Evolutionary conservation across 2,113 vertebrate species (phyloP).

Genomic region (Caranx ignobilis): DNA sequence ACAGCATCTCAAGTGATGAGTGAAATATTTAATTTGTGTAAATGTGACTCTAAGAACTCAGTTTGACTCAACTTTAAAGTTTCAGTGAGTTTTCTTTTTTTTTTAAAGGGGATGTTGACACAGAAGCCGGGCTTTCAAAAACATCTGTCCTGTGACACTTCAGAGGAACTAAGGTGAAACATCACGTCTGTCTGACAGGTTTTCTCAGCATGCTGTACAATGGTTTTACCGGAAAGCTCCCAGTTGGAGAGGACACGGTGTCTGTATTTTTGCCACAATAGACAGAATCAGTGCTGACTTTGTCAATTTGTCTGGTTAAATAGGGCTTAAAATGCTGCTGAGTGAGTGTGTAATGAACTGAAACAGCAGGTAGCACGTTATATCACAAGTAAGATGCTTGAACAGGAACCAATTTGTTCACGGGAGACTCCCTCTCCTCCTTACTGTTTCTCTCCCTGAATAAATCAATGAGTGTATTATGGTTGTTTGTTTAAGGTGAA

Average conservation of each 20-base stretch:
- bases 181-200: neutral
- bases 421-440: slow-evolving; percentile 19
- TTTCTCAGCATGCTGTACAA: neutral
- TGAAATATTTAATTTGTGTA: slow-evolving; percentile 46
- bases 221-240: slow-evolving; percentile 8
- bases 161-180: neutral
- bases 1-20: slow-evolving; percentile 26
- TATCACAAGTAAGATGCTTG: slow-evolving; percentile 33
- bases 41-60: slow-evolving; percentile 19
- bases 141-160: neutral
- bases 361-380: slow-evolving; percentile 28
- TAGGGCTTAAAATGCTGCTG: slow-evolving; percentile 40
- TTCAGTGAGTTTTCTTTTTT: neutral
- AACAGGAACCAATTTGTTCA: slow-evolving; percentile 51
- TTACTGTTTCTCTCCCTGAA: slow-evolving; percentile 17
- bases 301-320: slow-evolving; percentile 46
- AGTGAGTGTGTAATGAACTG: slow-evolving; percentile 27
- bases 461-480: slow-evolving; percentile 49
- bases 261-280: neutral
- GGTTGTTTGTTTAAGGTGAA: slow-evolving; percentile 69
- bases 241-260: neutral
- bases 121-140: neutral
- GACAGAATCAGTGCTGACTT: slow-evolving; percentile 1
- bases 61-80: neutral
- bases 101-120: neutral